Evolutionary conservation across 2,797 vertebrate genomes (phyloP), one percentile per base, ranked within the genome.

Genomic region (Varecia variegata): DNA sequence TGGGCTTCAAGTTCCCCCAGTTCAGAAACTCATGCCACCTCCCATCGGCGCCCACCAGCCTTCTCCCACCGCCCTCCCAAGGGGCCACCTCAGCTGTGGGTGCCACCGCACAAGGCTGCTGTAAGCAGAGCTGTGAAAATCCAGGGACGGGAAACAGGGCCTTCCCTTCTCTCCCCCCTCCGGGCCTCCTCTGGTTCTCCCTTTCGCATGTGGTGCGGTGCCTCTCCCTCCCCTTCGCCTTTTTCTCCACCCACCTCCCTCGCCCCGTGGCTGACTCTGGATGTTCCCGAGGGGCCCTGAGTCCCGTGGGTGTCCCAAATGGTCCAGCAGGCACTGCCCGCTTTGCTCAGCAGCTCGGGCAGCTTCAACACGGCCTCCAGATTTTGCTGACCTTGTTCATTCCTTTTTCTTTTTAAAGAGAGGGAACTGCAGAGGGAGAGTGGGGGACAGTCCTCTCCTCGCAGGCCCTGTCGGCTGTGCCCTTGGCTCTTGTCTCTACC

Each of bases 371-470:
- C 86, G 40, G 23, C 56, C 82, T 95, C 88, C 30, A 2, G 85
- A 56, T 95, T 96, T 77, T 91, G 94, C 67, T 94, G 90, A 92
- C 35, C 95, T 85, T 23, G 6, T 88, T 47, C 50, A 76, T 91
- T 93, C 68, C 73, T 87, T 68, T 76, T 83, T 58, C 71, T 90
- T 68, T 95, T 73, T 65, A 47, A 76, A 81, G 30, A 94, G 68
- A 68, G 58, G 50, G 43, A 54, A 71, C 9, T 58, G 68, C 20
- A 93, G 58, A 76, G 80, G 40, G 74, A 32, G 32, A 12, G 18
- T 21, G 20, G 47, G 45, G 20, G 2, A 52, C 52, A 17, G 1
- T 3, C 35, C n/a, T 76, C 77, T 54, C 70, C 76, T 32, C 65
- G 7, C n/a, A 23, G 79, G 93, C 54, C 74, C 79, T 47, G 74